Conservation (phyloP, 1,140 invertebrate species). For the Camponotus floridanus region DNA sequence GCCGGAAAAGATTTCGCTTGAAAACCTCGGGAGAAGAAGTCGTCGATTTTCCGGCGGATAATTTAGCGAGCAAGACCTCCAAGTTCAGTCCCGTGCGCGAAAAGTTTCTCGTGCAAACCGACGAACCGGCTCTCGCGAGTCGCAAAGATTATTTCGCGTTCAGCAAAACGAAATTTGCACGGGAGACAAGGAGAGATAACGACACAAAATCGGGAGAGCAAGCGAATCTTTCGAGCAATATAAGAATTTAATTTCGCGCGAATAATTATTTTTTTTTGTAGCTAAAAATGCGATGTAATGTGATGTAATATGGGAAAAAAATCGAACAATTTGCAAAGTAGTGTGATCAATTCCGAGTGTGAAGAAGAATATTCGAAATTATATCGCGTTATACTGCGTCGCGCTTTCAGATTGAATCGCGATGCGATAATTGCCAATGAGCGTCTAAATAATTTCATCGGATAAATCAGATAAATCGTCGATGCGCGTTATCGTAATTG, state of each 20-base stretch:
- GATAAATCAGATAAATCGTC: conserved; percentile 75
- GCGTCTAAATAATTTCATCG: conserved; percentile 76
- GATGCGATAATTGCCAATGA: conserved; percentile 58
- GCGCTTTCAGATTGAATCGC: conserved; percentile 29
- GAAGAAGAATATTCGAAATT: background rate
- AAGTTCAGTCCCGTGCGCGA: background rate
- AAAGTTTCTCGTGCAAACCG: background rate
- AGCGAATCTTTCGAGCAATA: background rate
- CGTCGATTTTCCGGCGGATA: conserved; percentile 31
- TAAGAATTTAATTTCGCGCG: background rate
- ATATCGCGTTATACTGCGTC: background rate
- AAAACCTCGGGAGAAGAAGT: background rate
- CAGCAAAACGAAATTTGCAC: background rate
- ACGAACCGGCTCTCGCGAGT: background rate
- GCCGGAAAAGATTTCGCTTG: conserved; percentile 1
- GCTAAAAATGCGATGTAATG: background rate
- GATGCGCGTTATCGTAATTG: conserved; percentile 76
- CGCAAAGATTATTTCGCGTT: background rate
- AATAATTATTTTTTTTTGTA: background rate
- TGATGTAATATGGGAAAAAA: background rate
- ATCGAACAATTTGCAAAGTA: background rate
- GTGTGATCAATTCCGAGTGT: background rate
- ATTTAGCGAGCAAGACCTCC: conserved; percentile 26
- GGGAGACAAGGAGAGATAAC: background rate
- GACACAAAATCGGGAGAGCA: background rate